Evolutionary conservation across 1,140 invertebrate species (phyloP).

Genomic region (Brachionus koreanus): DNA sequence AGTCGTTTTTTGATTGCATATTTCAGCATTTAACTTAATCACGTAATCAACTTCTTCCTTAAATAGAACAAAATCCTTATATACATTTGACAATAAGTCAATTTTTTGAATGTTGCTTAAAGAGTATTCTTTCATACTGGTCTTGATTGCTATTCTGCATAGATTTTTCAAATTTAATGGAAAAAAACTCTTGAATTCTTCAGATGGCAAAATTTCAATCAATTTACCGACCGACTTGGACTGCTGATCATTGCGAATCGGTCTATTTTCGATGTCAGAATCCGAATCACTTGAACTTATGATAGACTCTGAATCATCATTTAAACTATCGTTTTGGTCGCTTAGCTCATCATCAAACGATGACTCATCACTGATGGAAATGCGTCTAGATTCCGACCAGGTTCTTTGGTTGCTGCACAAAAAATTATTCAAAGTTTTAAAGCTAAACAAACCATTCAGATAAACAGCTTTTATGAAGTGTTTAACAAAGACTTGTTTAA

Average conservation of each 20-base stretch:
- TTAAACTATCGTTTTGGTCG: not conserved
- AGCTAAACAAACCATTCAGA: not conserved
- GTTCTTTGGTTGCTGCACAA: not conserved
- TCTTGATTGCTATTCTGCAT: not conserved
- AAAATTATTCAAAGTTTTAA: not conserved
- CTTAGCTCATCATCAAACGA: not conserved
- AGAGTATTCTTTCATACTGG: not conserved
- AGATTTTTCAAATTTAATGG: constrained; percentile 11
- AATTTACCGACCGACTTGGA: not conserved
- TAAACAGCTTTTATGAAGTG: constrained; percentile 1
- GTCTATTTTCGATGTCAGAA: not conserved
- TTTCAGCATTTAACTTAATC: not conserved
- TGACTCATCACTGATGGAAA: not conserved
- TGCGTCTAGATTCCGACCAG: not conserved
- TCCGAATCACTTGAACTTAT: not conserved
- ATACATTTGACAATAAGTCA: not conserved
- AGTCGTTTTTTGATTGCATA: not conserved
- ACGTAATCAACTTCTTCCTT: constrained; percentile 1
- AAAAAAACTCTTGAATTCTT: constrained; percentile 4
- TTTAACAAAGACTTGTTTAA: not conserved
- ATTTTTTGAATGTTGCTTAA: not conserved
- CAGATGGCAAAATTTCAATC: not conserved
- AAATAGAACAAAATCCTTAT: constrained; percentile 8
- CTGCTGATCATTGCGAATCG: not conserved
- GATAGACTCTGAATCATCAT: not conserved